phyloP scores from a whole-genome alignment of 2,113 vertebrate genomes.

The Onychostoma macrolepis region DNA sequence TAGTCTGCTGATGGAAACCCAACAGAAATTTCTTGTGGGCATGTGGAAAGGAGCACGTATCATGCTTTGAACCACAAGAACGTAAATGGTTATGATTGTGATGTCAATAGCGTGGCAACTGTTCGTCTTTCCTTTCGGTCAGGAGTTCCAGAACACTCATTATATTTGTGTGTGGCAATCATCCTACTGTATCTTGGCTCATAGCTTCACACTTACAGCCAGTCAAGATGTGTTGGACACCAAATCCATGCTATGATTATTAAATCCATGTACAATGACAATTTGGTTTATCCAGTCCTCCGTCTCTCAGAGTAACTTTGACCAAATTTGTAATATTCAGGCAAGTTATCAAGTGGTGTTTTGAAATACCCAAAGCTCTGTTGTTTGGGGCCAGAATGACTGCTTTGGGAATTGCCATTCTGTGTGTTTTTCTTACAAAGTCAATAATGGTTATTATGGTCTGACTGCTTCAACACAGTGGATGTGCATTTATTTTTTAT shows the following conservation, averaged over 20 bases:
- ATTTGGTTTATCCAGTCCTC: neutral
- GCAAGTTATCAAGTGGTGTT: neutral
- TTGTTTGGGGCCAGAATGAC: neutral
- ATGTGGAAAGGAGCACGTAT: neutral
- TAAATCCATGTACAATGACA: neutral
- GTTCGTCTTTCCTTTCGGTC: slow-evolving; percentile 16
- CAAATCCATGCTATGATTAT: neutral
- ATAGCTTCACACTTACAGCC: neutral
- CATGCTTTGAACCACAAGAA: slow-evolving; percentile 11
- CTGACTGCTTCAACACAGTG: neutral
- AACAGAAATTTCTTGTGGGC: neutral
- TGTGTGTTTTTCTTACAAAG: neutral
- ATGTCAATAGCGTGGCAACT: slow-evolving; percentile 11
- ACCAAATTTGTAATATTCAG: neutral
- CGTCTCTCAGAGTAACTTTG: neutral
- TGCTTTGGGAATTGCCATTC: neutral
- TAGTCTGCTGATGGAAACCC: slow-evolving; percentile 13
- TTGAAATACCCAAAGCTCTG: neutral
- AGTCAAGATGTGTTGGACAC: neutral
- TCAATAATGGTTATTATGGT: neutral
- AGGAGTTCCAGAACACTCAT: slow-evolving; percentile 1
- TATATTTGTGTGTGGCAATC: neutral
- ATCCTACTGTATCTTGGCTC: neutral
- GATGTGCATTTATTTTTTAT: neutral
- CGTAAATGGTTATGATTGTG: neutral